phyloP scores from a whole-genome alignment of 2,888 invertebrate genomes.

The Dasypogon diadema region DNA sequence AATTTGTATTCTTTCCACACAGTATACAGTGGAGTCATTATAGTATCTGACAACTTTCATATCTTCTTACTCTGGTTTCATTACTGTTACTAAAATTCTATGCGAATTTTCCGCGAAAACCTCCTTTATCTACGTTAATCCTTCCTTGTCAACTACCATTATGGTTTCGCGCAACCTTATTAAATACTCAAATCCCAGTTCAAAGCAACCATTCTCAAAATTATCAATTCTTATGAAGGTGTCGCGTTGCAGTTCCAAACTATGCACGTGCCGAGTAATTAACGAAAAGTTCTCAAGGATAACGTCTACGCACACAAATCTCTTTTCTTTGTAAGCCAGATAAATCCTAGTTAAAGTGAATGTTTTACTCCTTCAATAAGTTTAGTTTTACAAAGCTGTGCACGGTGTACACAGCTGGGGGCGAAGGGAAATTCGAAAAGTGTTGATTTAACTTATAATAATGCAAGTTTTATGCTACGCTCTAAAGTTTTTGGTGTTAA shows the following conservation, averaged over 20 bases:
- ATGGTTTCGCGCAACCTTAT: too few species aligned
- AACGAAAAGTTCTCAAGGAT: conserved; percentile 21
- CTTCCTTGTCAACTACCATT: too few species aligned
- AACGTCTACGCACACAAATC: neutral
- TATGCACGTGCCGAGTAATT: conserved; percentile 18
- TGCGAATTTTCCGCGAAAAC: too few species aligned
- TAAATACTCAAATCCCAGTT: too few species aligned
- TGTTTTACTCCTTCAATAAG: conserved; percentile 9
- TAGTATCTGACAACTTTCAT: too few species aligned
- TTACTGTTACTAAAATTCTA: too few species aligned
- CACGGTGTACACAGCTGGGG: neutral
- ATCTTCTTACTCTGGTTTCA: too few species aligned
- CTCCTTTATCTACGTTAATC: too few species aligned
- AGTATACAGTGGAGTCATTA: too few species aligned
- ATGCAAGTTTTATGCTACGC: conserved; percentile 51
- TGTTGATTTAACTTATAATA: conserved; percentile 50
- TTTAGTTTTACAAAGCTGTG: neutral
- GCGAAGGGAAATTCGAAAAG: neutral
- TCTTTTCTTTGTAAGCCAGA: neutral
- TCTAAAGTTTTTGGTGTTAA: conserved; percentile 40
- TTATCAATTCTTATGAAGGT: too few species aligned
- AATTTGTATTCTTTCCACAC: too few species aligned
- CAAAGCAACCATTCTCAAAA: too few species aligned
- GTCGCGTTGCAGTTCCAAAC: neutral
- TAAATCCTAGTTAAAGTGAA: neutral